Evolutionary conservation across 2,888 invertebrate species (phyloP).

Genomic region (Hirtodrosophila histrioides): DNA sequence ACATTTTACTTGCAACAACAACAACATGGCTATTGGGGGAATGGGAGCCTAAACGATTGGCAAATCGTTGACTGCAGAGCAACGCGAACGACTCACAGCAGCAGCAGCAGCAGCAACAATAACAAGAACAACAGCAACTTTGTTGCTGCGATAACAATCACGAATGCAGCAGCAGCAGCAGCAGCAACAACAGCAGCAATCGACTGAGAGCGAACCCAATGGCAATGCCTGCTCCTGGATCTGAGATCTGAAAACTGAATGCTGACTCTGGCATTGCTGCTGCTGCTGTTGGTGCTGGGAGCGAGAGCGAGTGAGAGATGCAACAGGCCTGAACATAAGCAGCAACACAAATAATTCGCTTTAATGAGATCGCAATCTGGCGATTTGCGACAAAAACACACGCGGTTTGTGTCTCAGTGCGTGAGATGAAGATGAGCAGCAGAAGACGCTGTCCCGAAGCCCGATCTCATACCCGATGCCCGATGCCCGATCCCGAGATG

Average conservation of each 20-base stretch:
- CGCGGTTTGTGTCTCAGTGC: constrained; percentile 63
- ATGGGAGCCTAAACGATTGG: constrained; percentile 60
- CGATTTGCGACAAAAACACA: constrained; percentile 78
- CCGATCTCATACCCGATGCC: constrained; percentile 22
- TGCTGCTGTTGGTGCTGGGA: constrained; percentile 16
- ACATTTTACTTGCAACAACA: constrained; percentile 60
- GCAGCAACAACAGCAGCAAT: constrained; percentile 27
- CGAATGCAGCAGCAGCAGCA: constrained; percentile 59
- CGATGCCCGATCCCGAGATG: constrained; percentile 53
- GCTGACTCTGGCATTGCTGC: constrained; percentile 8
- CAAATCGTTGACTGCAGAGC: constrained; percentile 51
- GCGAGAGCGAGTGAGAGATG: constrained; percentile 60
- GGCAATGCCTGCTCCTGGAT: constrained; percentile 49
- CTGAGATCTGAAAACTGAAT: constrained; percentile 18
- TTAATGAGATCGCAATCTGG: constrained; percentile 83
- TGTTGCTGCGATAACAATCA: constrained; percentile 77
- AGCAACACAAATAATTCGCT: constrained; percentile 83
- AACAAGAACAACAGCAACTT: constrained; percentile 53
- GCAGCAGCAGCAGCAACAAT: constrained; percentile 28
- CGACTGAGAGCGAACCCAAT: constrained; percentile 45
- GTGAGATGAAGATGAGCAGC: constrained; percentile 73
- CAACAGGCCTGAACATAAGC: constrained; percentile 77
- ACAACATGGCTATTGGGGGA: constrained; percentile 36
- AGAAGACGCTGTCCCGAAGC: constrained; percentile 26
- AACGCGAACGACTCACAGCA: constrained; percentile 40